Base-by-base conservation (phyloP, 2,888 invertebrate species). In the Ypsolopha scabrella region DNA sequence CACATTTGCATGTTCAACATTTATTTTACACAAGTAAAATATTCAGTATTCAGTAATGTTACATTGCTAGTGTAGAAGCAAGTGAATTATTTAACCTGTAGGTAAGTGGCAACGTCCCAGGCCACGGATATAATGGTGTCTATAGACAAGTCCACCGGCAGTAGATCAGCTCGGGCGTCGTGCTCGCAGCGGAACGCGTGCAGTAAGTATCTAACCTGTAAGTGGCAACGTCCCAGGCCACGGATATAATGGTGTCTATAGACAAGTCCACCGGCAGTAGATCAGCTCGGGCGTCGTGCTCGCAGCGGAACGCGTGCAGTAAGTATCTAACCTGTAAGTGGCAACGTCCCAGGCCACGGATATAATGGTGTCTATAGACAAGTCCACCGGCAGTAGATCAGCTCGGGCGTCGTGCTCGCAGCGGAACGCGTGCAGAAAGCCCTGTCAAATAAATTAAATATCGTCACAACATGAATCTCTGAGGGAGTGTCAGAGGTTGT, bases 351-450 rank as follows among this genome's bases (percentile, higher is more conserved):
- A 94, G 0, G 90, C 90, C 0, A 90, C 88, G 0, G 90, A 88
- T 7, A 96, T 79, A 65, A 95, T 87, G 10, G 91, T 89, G 67
- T 93, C 94, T 6, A 93, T 91, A 0, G 92, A 92, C 0, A 94
- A 74, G 70, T 97, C 97, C 0, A 94, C 95, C 0, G 97, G 95
- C 55, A 96, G 87, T 58, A 92, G 91, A 73, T 97, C 96, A 0
- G 92, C 89, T 0, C 85, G 71, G 0, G 89, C 80, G 0, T 82
- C 65, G 0, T 79, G 70, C 54, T 90, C 81, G 11, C 88, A 88
- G 55, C 89, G 88, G 70, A 91, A 82, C 4, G 92, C 90, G 50
- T 94, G 90, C 33, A 96, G 71, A 1, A 96, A 78, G 0, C 83
- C 50, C 47, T 39, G 24, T 24, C 24, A 24, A 24, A 4, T 24